A percentile compares a stretch with the other conserved stretches of the same genome.
These are phyloP conservation scores for Notoglanidium macrostoma DNA, from an alignment of 2,797 vertebrate species.

Conservation along the genomic window DNA sequence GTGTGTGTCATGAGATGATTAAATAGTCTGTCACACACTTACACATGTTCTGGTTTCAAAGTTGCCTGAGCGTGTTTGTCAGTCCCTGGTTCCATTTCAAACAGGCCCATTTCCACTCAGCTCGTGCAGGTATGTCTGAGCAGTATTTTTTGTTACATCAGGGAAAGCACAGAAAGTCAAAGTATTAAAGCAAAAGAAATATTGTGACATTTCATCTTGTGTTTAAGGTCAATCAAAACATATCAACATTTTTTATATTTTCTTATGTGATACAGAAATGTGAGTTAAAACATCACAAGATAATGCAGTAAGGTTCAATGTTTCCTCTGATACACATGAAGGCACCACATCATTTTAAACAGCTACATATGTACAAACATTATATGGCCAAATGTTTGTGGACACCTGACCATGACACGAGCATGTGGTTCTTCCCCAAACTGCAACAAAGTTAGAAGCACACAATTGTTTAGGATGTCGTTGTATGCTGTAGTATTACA, in stretches of 20 bases:
- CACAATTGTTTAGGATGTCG: background rate
- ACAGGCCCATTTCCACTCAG: background rate
- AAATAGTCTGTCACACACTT: background rate
- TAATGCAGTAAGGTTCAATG: background rate
- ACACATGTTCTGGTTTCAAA: slow-evolving; percentile 8
- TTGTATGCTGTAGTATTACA: too few relatives aligned
- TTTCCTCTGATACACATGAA: background rate
- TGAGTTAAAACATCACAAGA: background rate
- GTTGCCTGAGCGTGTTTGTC: background rate
- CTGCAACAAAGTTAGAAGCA: too few relatives aligned
- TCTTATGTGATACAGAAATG: too few relatives aligned
- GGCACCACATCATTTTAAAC: background rate
- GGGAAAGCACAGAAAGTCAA: background rate
- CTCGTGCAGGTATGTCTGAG: background rate
- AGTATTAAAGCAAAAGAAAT: background rate
- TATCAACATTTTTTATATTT: background rate
- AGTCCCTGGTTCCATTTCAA: background rate
- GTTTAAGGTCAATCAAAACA: background rate
- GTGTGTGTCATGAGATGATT: slow-evolving; percentile 8
- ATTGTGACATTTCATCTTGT: background rate
- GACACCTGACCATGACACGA: too few relatives aligned
- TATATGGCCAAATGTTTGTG: too few relatives aligned
- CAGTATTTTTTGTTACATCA: background rate
- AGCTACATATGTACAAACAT: background rate
- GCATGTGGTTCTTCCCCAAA: too few relatives aligned